phyloP scores from a whole-genome alignment of 2,888 invertebrate genomes.

The Lysandra bellargus region DNA sequence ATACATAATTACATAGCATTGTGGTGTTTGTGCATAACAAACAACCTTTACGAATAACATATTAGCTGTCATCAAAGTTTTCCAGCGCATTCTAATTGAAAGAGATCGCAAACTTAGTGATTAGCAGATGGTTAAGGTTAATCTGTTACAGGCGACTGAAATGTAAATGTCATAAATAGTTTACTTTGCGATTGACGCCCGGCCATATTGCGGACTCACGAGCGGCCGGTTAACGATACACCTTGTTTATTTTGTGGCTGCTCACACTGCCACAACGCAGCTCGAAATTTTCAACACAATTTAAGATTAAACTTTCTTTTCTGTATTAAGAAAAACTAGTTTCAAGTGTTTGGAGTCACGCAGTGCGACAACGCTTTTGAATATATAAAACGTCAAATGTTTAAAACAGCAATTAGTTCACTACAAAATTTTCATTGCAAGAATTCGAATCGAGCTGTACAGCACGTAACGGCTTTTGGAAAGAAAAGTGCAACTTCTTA shows the following conservation, averaged over 20 bases:
- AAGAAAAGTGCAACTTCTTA: background rate
- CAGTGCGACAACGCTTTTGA: too few species aligned
- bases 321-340: background rate
- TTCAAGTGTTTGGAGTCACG: too few species aligned
- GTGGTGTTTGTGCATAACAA: background rate
- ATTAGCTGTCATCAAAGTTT: slow-evolving; percentile 20
- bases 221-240: slow-evolving; percentile 32
- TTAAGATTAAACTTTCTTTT: background rate
- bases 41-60: background rate
- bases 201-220: slow-evolving; percentile 38
- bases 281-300: background rate
- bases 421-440: too few species aligned
- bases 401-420: too few species aligned
- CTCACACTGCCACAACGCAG: background rate
- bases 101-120: background rate
- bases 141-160: slow-evolving; percentile 39
- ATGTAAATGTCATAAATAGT: slow-evolving; percentile 37
- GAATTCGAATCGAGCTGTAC: too few species aligned
- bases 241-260: slow-evolving; percentile 23
- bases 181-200: slow-evolving; percentile 35
- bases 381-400: too few species aligned
- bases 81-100: slow-evolving; percentile 16
- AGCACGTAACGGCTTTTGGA: background rate
- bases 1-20: background rate
- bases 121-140: slow-evolving; percentile 33